phyloP scores from a whole-genome alignment of 2,888 invertebrate genomes.

The Lampropteryx suffumata region DNA sequence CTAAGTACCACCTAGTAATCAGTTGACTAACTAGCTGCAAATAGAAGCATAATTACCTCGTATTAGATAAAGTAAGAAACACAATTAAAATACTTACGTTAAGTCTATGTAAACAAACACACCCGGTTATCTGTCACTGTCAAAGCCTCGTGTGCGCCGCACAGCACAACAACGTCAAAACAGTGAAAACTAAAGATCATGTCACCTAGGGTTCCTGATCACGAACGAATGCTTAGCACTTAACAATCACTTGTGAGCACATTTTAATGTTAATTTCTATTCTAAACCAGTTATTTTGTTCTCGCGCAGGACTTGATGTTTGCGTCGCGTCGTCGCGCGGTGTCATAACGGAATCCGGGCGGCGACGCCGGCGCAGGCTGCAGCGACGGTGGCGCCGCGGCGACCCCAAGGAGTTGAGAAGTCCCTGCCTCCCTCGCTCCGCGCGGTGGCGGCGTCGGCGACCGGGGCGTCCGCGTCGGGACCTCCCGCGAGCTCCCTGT shows the following conservation, averaged over 20 bases:
- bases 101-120: slow-evolving; percentile 24
- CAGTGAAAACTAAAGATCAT: neutral
- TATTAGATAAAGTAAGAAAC: neutral
- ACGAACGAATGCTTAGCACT: neutral
- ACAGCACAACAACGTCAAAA: slow-evolving; percentile 7
- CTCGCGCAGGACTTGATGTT: slow-evolving; percentile 29
- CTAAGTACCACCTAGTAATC: no score
- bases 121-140: slow-evolving; percentile 56
- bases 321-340: slow-evolving; percentile 54
- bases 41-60: no score
- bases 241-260: slow-evolving; percentile 14
- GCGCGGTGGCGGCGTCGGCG: slow-evolving; percentile 4
- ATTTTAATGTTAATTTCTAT: neutral
- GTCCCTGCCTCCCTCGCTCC: slow-evolving; percentile 42
- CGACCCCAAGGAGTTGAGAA: slow-evolving; percentile 47
- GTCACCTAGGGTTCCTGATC: neutral
- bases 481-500: slow-evolving; percentile 4
- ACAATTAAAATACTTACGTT: neutral
- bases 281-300: slow-evolving; percentile 4
- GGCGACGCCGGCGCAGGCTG: slow-evolving; percentile 40
- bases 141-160: slow-evolving; percentile 50
- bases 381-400: slow-evolving; percentile 70
- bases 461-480: slow-evolving; percentile 4
- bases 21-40: no score
- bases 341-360: slow-evolving; percentile 44